phyloP scores from a whole-genome alignment of 2,113 vertebrate genomes.

The Bostrychus sinensis region DNA sequence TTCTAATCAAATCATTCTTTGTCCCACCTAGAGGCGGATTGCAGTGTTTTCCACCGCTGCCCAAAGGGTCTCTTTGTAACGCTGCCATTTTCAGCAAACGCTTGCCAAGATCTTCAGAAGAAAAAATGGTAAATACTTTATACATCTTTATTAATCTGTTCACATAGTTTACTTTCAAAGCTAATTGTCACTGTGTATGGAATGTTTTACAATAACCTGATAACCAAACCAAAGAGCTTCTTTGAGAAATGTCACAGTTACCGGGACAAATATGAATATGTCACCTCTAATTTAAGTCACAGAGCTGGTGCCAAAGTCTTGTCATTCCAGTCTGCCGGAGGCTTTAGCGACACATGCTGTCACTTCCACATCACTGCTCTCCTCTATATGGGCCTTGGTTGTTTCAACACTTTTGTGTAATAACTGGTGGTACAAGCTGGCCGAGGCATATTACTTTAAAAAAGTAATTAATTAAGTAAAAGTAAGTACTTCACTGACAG shows the following conservation, averaged over 20 bases:
- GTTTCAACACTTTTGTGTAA: slow-evolving; percentile 19
- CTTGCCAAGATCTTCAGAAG: slow-evolving; percentile 9
- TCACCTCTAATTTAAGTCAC: slow-evolving; percentile 35
- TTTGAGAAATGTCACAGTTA: slow-evolving; percentile 7
- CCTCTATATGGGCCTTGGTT: background rate
- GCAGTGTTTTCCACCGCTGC: slow-evolving; percentile 18
- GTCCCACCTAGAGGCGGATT: slow-evolving; percentile 15
- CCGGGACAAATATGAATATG: slow-evolving; percentile 19
- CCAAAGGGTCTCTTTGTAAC: slow-evolving; percentile 10
- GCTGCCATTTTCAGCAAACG: slow-evolving; percentile 17
- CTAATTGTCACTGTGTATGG: no score
- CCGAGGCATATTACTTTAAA: background rate
- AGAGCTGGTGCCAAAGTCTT: slow-evolving; percentile 16
- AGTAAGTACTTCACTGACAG: no score
- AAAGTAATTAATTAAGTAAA: no score
- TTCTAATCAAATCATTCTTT: background rate
- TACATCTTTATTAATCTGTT: background rate
- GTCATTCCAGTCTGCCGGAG: background rate
- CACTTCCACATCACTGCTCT: slow-evolving; percentile 31
- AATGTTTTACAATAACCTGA: background rate
- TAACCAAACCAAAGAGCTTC: background rate
- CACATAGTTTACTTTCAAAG: no score
- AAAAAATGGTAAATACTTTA: slow-evolving; percentile 59
- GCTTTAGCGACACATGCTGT: slow-evolving; percentile 38
- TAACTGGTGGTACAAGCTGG: slow-evolving; percentile 31